Evolutionary conservation across 2,797 vertebrate species (phyloP), one percentile per base, ranked within the genome.

Genomic region (Acrossocheilus fasciatus): DNA sequence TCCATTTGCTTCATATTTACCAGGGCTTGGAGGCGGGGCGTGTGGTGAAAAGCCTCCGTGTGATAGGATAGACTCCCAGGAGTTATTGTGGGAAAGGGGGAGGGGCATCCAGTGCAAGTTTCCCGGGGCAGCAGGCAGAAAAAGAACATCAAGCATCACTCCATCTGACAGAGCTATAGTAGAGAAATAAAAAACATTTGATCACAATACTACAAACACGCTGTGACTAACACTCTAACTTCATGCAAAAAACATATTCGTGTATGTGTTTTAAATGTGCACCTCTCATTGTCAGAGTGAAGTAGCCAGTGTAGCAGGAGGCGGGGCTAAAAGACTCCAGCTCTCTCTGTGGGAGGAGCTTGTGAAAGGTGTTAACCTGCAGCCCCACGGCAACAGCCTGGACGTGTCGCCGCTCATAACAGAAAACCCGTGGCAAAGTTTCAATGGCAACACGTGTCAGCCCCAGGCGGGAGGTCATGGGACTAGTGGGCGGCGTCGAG

Each of bases 1-100:
- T 4, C 2, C 5, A 62, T 52, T 43, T 64, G 64, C 39, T 36
- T 57, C 15, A 70, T 70, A 47, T 43, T 88, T 41, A 95, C 95
- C 93, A 87, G 95, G 94, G 18, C 94, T 90, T 4, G 95, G 95
- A 2, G 94, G 93, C 4, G 92, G 94, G 10, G 84, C 81, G 88
- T 94, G 89, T 11, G 92, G 85, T 18, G 94, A 95, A 90, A 96
- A 96, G 88, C 93, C 92, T 88, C 95, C 95, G 0, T 96, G 94
- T 41, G 94, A 87, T 47, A 96, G 77, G 87, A 94, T 90, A 91
- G 94, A 92, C 87, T 88, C 89, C 96, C 95, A 96, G 87, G 92
- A 92, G 92, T 95, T 95, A 81, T 87, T 11, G 85, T 95, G 95
- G 30, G 75, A 72, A 10, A 88, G 70, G 23, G 86, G 89, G 72